Conservation (phyloP, 2,888 invertebrate genomes). For the Apodemia hepburni region DNA sequence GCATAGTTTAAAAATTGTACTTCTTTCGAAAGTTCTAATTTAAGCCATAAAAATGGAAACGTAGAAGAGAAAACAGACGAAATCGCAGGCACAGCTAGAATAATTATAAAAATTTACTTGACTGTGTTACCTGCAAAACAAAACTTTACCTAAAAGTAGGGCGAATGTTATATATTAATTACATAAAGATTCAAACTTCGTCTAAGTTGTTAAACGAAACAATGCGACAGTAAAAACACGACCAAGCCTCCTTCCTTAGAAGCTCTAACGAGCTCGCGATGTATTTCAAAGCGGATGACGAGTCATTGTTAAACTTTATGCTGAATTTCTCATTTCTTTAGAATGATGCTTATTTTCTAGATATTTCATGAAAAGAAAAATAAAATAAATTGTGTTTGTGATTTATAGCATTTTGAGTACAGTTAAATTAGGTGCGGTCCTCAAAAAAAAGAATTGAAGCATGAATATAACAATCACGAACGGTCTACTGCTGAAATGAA, state of each 20-base stretch:
- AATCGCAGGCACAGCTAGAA: no score
- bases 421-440: not conserved
- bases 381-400: no score
- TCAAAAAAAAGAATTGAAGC: not conserved
- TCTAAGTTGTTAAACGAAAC: constrained; percentile 15
- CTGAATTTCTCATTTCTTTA: constrained; percentile 28
- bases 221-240: constrained; percentile 34
- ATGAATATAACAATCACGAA: not conserved
- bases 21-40: no score
- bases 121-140: not conserved
- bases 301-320: constrained; percentile 27
- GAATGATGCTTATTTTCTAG: constrained; percentile 23
- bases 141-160: not conserved
- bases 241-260: constrained; percentile 24
- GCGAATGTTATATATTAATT: not conserved
- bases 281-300: constrained; percentile 35
- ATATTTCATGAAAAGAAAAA: constrained; percentile 16
- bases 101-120: not conserved
- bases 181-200: constrained; percentile 13
- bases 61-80: no score
- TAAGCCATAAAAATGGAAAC: no score
- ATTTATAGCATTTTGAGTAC: not conserved
- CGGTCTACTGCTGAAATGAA: not conserved
- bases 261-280: constrained; percentile 38
- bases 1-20: no score